Percentiles rank a stretch among this genome's conserved stretches.
Conservation (phyloP, 2,113 vertebrate species). For the Callospermophilus lateralis region DNA sequence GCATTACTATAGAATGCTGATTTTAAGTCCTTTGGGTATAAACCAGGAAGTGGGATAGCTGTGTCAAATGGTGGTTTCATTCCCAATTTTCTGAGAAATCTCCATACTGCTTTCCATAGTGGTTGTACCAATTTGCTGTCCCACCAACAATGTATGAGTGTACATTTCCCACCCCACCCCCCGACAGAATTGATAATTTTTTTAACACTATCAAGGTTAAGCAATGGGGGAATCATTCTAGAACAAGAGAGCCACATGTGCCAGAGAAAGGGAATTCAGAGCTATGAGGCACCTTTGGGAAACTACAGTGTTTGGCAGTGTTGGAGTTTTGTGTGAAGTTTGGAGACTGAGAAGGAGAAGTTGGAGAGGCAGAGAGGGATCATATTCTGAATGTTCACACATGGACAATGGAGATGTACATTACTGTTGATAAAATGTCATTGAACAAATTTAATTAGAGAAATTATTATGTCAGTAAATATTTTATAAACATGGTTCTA, state of each 20-base stretch:
- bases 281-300: background rate
- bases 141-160: too few relatives aligned
- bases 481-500: slow-evolving; percentile 24
- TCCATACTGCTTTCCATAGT: too few relatives aligned
- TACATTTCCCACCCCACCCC: too few relatives aligned
- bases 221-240: background rate
- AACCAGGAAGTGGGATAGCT: too few relatives aligned
- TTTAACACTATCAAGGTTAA: background rate
- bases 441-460: background rate
- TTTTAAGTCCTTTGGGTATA: too few relatives aligned
- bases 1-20: too few relatives aligned
- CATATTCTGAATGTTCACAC: background rate
- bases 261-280: background rate
- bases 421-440: background rate
- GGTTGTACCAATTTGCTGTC: too few relatives aligned
- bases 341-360: background rate
- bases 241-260: background rate
- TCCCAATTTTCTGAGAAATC: too few relatives aligned
- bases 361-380: background rate
- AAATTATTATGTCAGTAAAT: background rate
- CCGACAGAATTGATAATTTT: background rate
- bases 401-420: background rate
- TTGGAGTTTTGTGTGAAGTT: background rate
- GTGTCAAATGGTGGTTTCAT: too few relatives aligned
- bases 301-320: background rate